A percentile compares a stretch with the other conserved stretches of the same genome.
Conservation (phyloP, 2,888 invertebrate species). For the Ariolimax columbianus region DNA sequence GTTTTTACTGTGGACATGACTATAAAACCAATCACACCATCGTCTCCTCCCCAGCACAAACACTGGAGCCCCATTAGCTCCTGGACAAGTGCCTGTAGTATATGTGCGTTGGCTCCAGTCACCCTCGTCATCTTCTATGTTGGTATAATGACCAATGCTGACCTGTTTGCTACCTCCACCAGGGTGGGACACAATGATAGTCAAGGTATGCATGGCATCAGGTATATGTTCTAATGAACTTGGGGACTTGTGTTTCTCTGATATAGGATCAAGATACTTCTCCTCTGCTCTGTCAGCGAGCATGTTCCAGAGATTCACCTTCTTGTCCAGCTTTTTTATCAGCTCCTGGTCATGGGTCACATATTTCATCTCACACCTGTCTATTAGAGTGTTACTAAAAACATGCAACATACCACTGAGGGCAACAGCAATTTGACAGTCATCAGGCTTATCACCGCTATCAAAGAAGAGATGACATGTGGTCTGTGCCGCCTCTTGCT, state of each 20-base stretch:
- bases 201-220: not conserved
- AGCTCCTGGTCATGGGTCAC: not conserved
- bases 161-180: slow-evolving; percentile 7
- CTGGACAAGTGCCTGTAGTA: not conserved
- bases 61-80: not conserved
- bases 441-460: not conserved
- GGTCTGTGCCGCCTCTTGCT: not conserved
- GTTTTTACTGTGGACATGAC: not conserved
- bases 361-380: not conserved
- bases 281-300: not conserved
- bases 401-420: not conserved
- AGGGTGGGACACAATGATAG: not conserved
- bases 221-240: too few species aligned
- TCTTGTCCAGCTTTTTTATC: not conserved
- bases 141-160: too few species aligned
- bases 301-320: not conserved
- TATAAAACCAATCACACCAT: not conserved
- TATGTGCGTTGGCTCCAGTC: not conserved
- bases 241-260: too few species aligned
- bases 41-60: too few species aligned
- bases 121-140: not conserved
- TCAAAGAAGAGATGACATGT: not conserved
- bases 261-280: not conserved
- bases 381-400: not conserved
- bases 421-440: not conserved